Percentiles rank a stretch among this genome's conserved stretches.
These are phyloP conservation scores for Catocala nupta DNA, from an alignment of 2,888 invertebrate species.

Conservation along the genomic window DNA sequence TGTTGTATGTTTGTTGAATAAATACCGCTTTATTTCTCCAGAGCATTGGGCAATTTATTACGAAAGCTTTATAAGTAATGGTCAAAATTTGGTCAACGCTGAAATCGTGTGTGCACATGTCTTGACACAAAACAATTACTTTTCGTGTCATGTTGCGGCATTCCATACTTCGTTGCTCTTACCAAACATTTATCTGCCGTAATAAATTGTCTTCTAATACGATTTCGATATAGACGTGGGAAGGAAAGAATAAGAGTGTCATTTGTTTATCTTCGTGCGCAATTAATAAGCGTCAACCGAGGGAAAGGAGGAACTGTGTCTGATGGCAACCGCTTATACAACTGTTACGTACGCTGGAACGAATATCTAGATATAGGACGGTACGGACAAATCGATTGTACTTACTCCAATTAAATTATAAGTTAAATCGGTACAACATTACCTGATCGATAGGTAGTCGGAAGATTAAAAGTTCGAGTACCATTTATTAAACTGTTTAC, in stretches of 20 bases:
- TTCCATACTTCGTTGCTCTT: neutral
- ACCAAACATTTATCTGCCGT: constrained; percentile 1
- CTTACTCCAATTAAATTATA: too few species aligned
- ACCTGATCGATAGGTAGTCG: too few species aligned
- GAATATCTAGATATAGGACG: neutral
- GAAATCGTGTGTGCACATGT: constrained; percentile 31
- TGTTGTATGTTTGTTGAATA: constrained; percentile 63
- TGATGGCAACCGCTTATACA: neutral
- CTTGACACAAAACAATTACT: neutral
- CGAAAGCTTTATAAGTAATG: constrained; percentile 21
- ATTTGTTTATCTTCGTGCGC: constrained; percentile 4
- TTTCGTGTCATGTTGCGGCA: neutral
- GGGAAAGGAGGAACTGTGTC: neutral
- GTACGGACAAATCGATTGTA: too few species aligned
- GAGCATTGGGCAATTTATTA: constrained; percentile 51
- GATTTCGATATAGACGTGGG: constrained; percentile 5
- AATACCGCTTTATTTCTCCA: constrained; percentile 61
- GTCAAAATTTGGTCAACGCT: constrained; percentile 19
- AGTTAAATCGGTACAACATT: too few species aligned
- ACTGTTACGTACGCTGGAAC: neutral
- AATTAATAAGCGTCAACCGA: constrained; percentile 7
- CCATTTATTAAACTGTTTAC: too few species aligned
- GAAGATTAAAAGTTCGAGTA: too few species aligned
- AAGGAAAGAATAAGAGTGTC: constrained; percentile 6
- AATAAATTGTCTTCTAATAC: constrained; percentile 6